Percentiles rank a stretch among this genome's conserved stretches.
Conservation (phyloP, 35 echinoderm and acorn worm genomes). For the Holothuria glaberrima region DNA sequence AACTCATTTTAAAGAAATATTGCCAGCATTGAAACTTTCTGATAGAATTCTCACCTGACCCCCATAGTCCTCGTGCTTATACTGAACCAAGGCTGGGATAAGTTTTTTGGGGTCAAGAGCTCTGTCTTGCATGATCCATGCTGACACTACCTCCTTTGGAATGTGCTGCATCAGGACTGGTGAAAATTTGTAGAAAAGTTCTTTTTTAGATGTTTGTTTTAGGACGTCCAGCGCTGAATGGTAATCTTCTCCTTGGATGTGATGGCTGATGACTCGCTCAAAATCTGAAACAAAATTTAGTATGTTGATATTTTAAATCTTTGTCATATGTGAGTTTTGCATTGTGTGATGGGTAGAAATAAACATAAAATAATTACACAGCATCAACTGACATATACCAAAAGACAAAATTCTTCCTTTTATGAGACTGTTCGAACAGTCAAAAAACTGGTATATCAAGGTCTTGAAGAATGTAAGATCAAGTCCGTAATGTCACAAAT, state of each 20-base stretch:
- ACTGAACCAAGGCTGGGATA: slow-evolving; percentile 95
- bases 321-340: too few relatives aligned
- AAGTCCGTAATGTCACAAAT: too few relatives aligned
- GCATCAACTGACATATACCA: too few relatives aligned
- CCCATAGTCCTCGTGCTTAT: slow-evolving; percentile 60
- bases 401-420: too few relatives aligned
- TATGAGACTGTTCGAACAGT: too few relatives aligned
- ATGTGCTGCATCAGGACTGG: slow-evolving; percentile 98
- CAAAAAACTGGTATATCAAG: too few relatives aligned
- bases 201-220: slow-evolving; percentile 70
- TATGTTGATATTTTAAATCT: too few relatives aligned
- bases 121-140: slow-evolving; percentile 83
- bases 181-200: slow-evolving; percentile 97
- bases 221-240: slow-evolving; percentile 77
- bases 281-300: slow-evolving; percentile 60
- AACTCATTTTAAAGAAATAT: too few relatives aligned
- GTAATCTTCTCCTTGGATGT: slow-evolving; percentile 96
- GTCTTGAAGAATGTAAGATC: too few relatives aligned
- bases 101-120: slow-evolving; percentile 84
- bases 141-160: slow-evolving; percentile 80
- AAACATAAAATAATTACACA: too few relatives aligned
- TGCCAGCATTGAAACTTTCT: too few relatives aligned
- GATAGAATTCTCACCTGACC: slow-evolving; percentile 60
- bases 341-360: too few relatives aligned
- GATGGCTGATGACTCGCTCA: slow-evolving; percentile 95